A percentile compares a stretch with the other conserved stretches of the same genome.
phyloP scores from a whole-genome alignment of 2,888 invertebrate genomes.

The Odontothrips loti region DNA sequence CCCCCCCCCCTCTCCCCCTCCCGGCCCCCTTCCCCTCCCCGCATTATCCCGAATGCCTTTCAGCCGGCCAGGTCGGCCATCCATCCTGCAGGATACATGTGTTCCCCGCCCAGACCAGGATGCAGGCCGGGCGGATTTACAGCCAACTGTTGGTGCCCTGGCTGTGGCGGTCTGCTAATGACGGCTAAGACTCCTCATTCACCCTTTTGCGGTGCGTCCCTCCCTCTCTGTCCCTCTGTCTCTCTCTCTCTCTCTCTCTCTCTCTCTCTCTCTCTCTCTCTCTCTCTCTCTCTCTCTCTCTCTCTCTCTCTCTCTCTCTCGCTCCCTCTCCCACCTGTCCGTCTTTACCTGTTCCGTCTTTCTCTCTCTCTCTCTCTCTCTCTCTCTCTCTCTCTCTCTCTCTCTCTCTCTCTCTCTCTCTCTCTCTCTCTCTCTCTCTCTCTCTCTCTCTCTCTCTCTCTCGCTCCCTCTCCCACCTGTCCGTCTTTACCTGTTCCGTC shows the following conservation, averaged over 20 bases:
- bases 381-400: not conserved
- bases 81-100: no score
- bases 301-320: not conserved
- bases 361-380: conserved; percentile 10
- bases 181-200: not conserved
- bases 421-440: no score
- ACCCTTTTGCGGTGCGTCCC: not conserved
- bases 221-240: not conserved
- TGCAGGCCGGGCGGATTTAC: not conserved
- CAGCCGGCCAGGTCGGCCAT: no score
- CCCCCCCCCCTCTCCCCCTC: no score
- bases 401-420: not conserved
- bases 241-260: not conserved
- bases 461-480: not conserved
- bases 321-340: not conserved
- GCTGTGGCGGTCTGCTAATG: not conserved
- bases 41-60: no score
- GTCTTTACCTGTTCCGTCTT: not conserved
- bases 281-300: no score
- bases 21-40: no score
- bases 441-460: not conserved
- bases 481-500: not conserved
- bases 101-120: no score
- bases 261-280: not conserved
- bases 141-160: not conserved